Evolutionary conservation across 2,888 invertebrate genomes (phyloP).

Genomic region (Mythimna loreyi): DNA sequence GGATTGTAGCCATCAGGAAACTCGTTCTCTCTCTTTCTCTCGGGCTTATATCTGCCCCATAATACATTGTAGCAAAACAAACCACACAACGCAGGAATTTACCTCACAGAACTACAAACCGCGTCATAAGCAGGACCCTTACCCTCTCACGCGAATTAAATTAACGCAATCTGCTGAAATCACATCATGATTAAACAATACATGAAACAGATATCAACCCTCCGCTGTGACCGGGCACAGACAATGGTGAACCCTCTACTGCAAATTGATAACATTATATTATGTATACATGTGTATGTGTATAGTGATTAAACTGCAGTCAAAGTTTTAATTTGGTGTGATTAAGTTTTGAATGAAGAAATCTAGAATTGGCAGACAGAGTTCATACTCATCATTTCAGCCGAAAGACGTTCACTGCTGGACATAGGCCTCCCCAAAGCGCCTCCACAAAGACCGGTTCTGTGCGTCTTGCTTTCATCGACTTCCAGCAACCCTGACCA

Average conservation of each 20-base stretch:
- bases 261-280: conserved; percentile 28
- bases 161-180: conserved; percentile 51
- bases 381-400: no score
- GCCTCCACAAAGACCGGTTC: no score
- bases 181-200: conserved; percentile 44
- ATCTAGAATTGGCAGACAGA: neutral
- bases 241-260: conserved; percentile 44
- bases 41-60: no score
- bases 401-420: no score
- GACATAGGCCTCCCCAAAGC: no score
- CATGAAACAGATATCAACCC: conserved; percentile 51
- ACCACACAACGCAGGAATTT: neutral
- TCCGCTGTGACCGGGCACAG: conserved; percentile 28
- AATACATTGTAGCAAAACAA: no score
- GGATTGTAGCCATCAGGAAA: no score
- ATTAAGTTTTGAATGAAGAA: neutral
- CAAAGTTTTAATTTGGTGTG: neutral
- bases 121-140: conserved; percentile 11
- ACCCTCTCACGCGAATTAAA: conserved; percentile 36
- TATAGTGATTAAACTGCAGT: neutral
- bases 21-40: no score
- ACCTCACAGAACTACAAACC: neutral
- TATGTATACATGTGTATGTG: neutral
- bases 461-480: no score
- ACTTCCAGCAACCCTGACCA: no score